phyloP scores from a whole-genome alignment of 1,140 invertebrate genomes.

The Bombus huntii region DNA sequence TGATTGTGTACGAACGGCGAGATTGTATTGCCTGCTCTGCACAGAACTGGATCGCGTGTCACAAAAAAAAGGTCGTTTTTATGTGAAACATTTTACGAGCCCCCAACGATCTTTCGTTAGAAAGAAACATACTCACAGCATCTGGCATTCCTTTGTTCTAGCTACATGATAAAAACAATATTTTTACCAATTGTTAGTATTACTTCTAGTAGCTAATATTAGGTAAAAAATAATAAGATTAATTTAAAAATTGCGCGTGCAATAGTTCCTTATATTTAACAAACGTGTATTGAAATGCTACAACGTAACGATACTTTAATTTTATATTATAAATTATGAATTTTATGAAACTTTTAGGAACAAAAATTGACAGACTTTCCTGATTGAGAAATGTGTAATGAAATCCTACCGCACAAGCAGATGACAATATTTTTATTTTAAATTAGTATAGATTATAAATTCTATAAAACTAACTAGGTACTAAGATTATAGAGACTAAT shows the following conservation, averaged over 20 bases:
- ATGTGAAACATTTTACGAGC: constrained; percentile 7
- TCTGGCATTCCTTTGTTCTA: neutral
- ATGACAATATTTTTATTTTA: no score
- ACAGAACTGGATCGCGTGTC: constrained; percentile 8
- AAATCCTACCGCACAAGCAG: no score
- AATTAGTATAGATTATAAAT: no score
- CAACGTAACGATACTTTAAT: no score
- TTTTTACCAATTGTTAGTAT: neutral
- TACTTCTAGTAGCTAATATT: neutral
- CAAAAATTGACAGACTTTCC: no score
- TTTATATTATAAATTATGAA: no score
- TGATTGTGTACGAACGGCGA: constrained; percentile 1
- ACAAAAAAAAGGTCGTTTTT: constrained; percentile 22
- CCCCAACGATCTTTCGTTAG: neutral
- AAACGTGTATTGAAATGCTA: no score
- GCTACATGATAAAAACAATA: neutral
- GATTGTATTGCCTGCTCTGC: neutral
- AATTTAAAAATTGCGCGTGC: no score
- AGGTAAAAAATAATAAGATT: neutral
- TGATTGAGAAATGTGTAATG: no score
- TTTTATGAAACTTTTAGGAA: no score
- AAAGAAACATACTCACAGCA: neutral
- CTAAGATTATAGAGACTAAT: neutral
- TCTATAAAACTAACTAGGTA: no score
- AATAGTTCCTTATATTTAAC: no score